Base-by-base conservation (phyloP, 30 jellyfish, hydroid and myxozoan genomes). In the Hydractinia symbiolongicarpus region DNA sequence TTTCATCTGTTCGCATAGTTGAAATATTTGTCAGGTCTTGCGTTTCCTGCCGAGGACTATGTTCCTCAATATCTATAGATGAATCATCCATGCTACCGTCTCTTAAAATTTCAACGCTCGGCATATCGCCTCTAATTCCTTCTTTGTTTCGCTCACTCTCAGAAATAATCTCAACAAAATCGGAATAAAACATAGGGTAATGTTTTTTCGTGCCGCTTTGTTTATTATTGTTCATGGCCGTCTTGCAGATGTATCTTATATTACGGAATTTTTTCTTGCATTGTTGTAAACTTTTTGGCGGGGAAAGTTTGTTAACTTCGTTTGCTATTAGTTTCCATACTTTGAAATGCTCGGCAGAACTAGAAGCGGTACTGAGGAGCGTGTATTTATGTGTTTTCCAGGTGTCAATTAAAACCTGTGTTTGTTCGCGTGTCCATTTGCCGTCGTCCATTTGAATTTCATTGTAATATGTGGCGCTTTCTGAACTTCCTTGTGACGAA, bases 391-490 rank as follows among this genome's bases (percentile, higher is more conserved):
- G 86, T 9, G 58, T 54, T 21, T 78, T 78, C 86, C 86, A 78
- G 7, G 86, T 78, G 17, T 78, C 86, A 53, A 78, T 61, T 44
- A 78, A 30, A 21, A 78, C 55, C 55, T 78, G 86, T 56, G 86
- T 78, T 62, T 78, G 86, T 6, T 78, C 84, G 15, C 86, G 82
- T 7, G 86, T 78, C 86, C 86, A 78, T 21, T 78, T 78, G 9
- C 86, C 86, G 66, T 78, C 86, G 51, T 78, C 86, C 15, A 78
- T 55, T 62, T 78, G 86, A 44, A 78, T 58, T 54, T 61, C 82
- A 56, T 40, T 78, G 55, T n/a, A 78, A 51, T 58, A 56, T 0
- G 84, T 6, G 49, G 76, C 15, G 55, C 55, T 21, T 5, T 17
- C 52, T 8, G 49, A 44, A 51, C 74, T 64, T 44, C 16, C 40